A percentile compares a stretch with the other conserved stretches of the same genome.
phyloP scores from a whole-genome alignment of 2,797 vertebrate genomes.

The Schizopygopsis pylzovi region DNA sequence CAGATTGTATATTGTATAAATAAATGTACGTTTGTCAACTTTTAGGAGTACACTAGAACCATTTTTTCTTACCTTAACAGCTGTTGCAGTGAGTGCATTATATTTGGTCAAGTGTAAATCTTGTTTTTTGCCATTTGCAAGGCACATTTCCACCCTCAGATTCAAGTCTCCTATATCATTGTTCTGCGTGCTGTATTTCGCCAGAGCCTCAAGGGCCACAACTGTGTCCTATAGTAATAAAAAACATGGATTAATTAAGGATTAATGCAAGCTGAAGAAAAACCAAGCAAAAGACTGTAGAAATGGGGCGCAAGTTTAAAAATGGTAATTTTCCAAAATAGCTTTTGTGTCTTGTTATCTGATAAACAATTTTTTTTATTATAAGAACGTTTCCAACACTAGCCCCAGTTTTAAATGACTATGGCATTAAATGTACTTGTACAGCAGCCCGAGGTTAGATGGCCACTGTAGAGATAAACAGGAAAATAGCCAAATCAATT shows the following conservation, averaged over 20 bases:
- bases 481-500: background rate
- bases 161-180: constrained; percentile 52
- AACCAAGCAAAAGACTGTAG: background rate
- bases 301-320: background rate
- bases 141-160: constrained; percentile 65
- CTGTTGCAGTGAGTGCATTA: constrained; percentile 60
- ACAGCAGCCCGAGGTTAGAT: background rate
- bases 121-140: constrained; percentile 48
- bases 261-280: background rate
- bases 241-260: background rate
- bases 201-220: constrained; percentile 74
- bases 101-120: constrained; percentile 56
- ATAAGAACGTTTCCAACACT: background rate
- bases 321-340: background rate
- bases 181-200: constrained; percentile 66
- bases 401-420: background rate
- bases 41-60: background rate
- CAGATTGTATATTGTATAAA: background rate
- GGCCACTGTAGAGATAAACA: background rate
- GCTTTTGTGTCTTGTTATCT: background rate
- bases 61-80: constrained; percentile 62
- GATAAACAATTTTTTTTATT: background rate
- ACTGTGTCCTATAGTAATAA: constrained; percentile 71
- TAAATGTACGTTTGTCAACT: background rate
- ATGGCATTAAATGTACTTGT: background rate